Base-by-base conservation (phyloP, 2,888 invertebrate species). In the Heliconius erato region DNA sequence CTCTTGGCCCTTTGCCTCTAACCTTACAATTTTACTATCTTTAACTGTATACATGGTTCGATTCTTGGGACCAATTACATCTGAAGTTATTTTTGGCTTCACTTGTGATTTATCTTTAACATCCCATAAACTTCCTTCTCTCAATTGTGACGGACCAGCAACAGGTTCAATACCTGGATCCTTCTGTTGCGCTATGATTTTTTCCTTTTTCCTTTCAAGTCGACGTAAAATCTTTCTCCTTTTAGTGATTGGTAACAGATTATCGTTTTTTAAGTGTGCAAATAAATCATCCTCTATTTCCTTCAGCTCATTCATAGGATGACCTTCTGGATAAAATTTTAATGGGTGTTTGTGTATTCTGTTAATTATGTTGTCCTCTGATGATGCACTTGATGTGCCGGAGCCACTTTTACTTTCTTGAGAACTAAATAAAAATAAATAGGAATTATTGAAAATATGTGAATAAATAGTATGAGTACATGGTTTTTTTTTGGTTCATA, bases 231-330 rank as follows among this genome's bases (percentile, higher is more conserved):
- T 91, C 87, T 96, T 96, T n/a, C 95, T 88, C 44, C 95, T 87
- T 86, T 96, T 96, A 4, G 92, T 92, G 1, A 95, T 88, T 14
- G 95, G 92, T 68, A 94, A 88, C n/a, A 93, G 90, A 28, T 90
- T 87, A 23, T 94, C 92, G 72, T 90, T 88, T 84, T 91, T 90
- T n/a, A 96, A 88, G 86, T 96, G 94, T 1, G 94, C 92, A 87
- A 96, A 96, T 77, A 96, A 85, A 71, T 94, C 91, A 76, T 94
- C 88, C 87, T 96, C 96, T 28, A 97, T 87, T 78, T 95, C 91
- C 86, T 95, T 94, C 6, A 97, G 88, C 69, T 94, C 90, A 87
- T 97, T 94, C 90, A 97, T 96, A 23, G 97, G 97, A 86, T 96
- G 96, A 7, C 93, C 93, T 59, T 93, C 91, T 0, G 94, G 93